Evolutionary conservation across 2,888 invertebrate species (phyloP), one percentile per base, ranked within the genome.

Genomic region (Lordiphosa andalusiaca): DNA sequence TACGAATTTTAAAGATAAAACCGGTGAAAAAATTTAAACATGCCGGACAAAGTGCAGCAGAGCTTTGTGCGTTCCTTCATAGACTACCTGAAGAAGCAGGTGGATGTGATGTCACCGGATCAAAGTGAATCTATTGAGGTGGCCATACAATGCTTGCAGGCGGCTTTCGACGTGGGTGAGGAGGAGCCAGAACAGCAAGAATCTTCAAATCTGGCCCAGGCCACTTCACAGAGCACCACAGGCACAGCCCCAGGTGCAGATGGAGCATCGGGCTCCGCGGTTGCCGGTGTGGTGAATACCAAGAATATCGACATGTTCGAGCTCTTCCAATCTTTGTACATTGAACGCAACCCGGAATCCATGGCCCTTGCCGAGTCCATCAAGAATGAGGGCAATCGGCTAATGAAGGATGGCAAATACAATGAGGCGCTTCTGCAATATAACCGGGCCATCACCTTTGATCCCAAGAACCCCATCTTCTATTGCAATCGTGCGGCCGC

Each of bases 401-500:
- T 95, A n/a, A 97, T 99, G 96, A 96, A 96, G 88, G 91, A 92
- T 33, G 94, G 95, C 61, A 93, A 94, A 76, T 93, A 92, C 86
- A 91, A 92, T 21, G 96, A 96, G 87, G 98, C 98, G 10, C 90
- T 98, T 35, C 92, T 93, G 10, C 93, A 93, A 78, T 98, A 98
- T 88, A 93, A 95, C 66, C 85, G 96, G 78, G 98, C 99, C 9
- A 96, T 99, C 69, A 92, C 93, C 77, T 90, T 97, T 56, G 96
- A 98, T 88, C 93, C 94, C 21, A 92, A 92, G 64, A 98, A 98
- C 91, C 95, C 98, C 0, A 96, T 99, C 30, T 99, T 95, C 90
- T 99, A 96, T 89, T 98, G 98, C 89, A 99, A 99, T 88, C 93
- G 99, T 71, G 99, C 99, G 42, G 99, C 99, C 1, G 98, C 98